These are phyloP conservation scores for Enteromius paludinosus DNA, from an alignment of 2,797 vertebrate genomes.

Conservation along the genomic window DNA sequence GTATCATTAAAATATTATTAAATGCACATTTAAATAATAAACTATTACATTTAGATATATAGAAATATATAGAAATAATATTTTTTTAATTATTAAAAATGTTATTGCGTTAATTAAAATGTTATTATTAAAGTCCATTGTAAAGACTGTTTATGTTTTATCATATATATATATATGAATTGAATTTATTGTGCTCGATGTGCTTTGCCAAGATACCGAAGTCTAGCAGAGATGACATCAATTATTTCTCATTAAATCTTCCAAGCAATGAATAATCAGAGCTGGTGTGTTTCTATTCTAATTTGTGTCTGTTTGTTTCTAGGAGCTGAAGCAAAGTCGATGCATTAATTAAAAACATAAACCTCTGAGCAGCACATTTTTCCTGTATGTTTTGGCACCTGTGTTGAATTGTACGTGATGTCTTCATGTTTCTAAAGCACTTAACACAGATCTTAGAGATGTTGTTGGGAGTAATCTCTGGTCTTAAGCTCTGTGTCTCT, in stretches of 20 bases:
- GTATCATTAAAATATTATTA: neutral
- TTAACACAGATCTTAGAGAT: neutral
- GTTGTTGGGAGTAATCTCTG: slow-evolving; percentile 16
- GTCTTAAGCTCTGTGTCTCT: neutral
- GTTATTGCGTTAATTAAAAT: neutral
- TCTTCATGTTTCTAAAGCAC: slow-evolving; percentile 9
- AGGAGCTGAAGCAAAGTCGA: neutral
- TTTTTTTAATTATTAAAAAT: neutral
- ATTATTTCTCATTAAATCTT: neutral
- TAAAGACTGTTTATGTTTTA: neutral
- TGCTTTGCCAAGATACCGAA: neutral
- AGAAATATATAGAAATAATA: neutral
- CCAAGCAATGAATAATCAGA: neutral
- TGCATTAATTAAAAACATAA: neutral
- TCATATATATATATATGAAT: neutral
- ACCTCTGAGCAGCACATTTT: neutral
- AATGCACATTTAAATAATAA: neutral
- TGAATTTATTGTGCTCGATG: neutral
- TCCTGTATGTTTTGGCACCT: neutral
- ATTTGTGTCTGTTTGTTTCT: slow-evolving; percentile 1
- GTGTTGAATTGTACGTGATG: neutral
- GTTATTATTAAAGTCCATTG: neutral
- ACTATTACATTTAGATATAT: neutral
- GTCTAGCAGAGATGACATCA: neutral
- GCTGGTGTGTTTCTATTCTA: neutral